Percentiles rank a stretch among this genome's conserved stretches.
These are phyloP conservation scores for Gonioctena quinquepunctata DNA, from an alignment of 1,140 invertebrate species.

Conservation along the genomic window DNA sequence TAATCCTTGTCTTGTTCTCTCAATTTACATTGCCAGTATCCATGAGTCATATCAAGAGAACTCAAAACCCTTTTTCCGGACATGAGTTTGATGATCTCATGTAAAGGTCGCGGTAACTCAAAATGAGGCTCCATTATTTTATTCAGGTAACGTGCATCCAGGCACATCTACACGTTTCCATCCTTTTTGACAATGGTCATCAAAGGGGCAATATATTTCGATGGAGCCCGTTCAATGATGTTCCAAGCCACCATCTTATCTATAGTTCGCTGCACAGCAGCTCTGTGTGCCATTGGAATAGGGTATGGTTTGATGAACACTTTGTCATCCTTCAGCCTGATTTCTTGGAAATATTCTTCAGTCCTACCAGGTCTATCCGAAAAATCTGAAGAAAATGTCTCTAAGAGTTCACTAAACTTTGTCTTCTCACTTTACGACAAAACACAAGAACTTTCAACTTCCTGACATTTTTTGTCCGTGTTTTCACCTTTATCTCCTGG, in stretches of 20 bases:
- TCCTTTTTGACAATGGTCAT: not conserved
- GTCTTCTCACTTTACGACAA: too few species aligned
- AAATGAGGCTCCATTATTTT: not conserved
- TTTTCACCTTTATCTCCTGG: not conserved
- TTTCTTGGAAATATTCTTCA: not conserved
- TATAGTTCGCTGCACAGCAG: not conserved
- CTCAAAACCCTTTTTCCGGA: not conserved
- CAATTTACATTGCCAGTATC: not conserved
- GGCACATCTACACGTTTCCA: not conserved
- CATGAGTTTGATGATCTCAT: not conserved
- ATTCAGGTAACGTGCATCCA: not conserved
- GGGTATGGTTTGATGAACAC: not conserved
- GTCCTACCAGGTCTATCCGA: not conserved
- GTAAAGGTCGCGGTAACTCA: not conserved
- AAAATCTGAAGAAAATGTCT: not conserved
- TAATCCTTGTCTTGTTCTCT: not conserved
- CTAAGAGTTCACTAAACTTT: not conserved
- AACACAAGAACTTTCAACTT: too few species aligned
- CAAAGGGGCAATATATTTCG: too few species aligned
- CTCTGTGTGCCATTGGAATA: not conserved
- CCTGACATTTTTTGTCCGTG: too few species aligned
- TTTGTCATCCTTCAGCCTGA: not conserved
- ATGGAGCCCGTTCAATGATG: not conserved
- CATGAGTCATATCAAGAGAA: not conserved
- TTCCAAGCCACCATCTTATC: not conserved